phyloP scores from a whole-genome alignment of 2,113 vertebrate genomes.

The Phylloscopus whistleri region DNA sequence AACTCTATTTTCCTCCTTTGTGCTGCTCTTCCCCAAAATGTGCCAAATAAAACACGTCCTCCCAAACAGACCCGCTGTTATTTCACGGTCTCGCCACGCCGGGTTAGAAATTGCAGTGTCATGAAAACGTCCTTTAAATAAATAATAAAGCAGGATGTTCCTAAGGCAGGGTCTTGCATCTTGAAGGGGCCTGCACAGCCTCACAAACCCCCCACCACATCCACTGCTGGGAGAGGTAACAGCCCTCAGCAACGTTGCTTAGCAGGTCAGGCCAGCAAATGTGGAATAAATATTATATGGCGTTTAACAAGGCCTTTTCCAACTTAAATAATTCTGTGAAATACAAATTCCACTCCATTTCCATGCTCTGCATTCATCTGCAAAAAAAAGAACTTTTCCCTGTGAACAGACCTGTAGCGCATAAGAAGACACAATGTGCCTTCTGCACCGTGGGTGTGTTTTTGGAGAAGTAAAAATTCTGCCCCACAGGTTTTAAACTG shows the following conservation, averaged over 20 bases:
- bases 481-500: background rate
- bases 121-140: slow-evolving; percentile 47
- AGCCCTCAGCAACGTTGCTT: background rate
- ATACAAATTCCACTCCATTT: background rate
- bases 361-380: background rate
- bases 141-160: slow-evolving; percentile 33
- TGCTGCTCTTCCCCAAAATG: background rate
- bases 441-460: background rate
- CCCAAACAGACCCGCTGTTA: slow-evolving; percentile 7
- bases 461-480: background rate
- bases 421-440: background rate
- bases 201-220: background rate
- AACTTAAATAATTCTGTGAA: background rate
- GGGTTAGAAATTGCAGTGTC: slow-evolving; percentile 44
- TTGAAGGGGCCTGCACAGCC: background rate
- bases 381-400: background rate
- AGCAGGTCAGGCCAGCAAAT: background rate
- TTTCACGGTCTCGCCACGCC: slow-evolving; percentile 2
- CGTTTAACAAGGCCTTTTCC: background rate
- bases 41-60: slow-evolving; percentile 51
- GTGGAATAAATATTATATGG: background rate
- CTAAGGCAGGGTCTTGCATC: background rate
- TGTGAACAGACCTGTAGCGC: background rate
- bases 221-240: background rate
- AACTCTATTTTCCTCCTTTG: slow-evolving; percentile 42